Base-by-base conservation (phyloP, 2,888 invertebrate species). In the Acleris cristana region DNA sequence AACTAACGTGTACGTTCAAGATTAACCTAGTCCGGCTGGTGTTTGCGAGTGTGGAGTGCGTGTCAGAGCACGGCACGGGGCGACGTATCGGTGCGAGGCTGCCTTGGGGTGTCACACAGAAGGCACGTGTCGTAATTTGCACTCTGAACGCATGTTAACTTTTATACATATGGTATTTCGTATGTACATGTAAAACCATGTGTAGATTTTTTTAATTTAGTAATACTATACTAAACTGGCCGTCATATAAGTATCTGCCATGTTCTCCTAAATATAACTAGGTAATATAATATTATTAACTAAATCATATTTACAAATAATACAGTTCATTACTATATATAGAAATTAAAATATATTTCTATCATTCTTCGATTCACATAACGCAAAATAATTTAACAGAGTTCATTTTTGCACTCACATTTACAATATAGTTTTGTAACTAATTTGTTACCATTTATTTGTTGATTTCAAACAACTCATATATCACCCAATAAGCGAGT, bases 191-290 rank as follows among this genome's bases (percentile, higher is more conserved):
- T 92, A 92, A 92, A 92, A 92, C 91, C 92, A 92, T 92, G 92
- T 90, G 89, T 92, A 87, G 90, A 88, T 89, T 85, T 86, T 87
- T 93, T 87, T 79, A 67, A 91, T 92, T 93, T 94, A 94, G 93
- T 94, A 94, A 94, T 94, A 94, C 94, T 94, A 94, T 92, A 88
- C 94, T 94, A 94, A 95, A 95, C 95, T 95, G 95, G 95, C 95
- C 95, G 91, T 94, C 91, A 87, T 93, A 94, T 94, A 94, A 94
- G 94, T 94, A 94, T 94, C 93, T 92, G 94, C 94, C 94, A 94
- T 93, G 93, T 94, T 93, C 84, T 87, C 86, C 89, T 92, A 91
- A 88, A 89, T 90, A 93, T 92, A 93, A 93, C 92, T 92, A 92
- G 83, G 85, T 89, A 90, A 92, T 92, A 92, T 94, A 94, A 94